Evolutionary conservation across 2,888 invertebrate genomes (phyloP), one percentile per base, ranked within the genome.

Genomic region (Drosophila suboccidentalis): DNA sequence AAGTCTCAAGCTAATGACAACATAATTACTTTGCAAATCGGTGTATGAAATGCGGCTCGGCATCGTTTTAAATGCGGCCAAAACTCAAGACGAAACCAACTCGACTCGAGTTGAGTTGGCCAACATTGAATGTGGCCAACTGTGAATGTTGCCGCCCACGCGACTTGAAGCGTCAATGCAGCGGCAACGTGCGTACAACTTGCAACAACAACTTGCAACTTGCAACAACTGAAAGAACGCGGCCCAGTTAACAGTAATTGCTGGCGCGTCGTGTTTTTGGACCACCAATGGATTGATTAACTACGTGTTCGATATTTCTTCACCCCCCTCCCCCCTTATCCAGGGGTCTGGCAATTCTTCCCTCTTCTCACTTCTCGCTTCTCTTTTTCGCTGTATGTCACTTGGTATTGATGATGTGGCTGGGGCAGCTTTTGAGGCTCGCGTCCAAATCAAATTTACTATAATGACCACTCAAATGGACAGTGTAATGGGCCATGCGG

Each of bases 401-500:
- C 88, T 87, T 55, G 63, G 71, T 87, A 82, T 82, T 85, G 88
- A 87, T 82, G 88, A 80, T 87, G 88, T 79, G 80, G 88, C 88
- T 59, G 50, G 76, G 70, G 61, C 79, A 81, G 80, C 75, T 75
- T 68, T 70, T 57, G 75, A 78, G 87, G 85, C 87, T 80, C 67
- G 83, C 86, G 74, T 86, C 88, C 88, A 88, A 83, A 83, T 83
- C 82, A 88, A 83, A 83, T 88, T 88, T 83, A 83, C 88, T 80
- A 86, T 83, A 83, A 83, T 83, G 82, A 83, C 88, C 82, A 88
- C 86, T 83, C 88, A 86, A 88, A 88, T 86, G 82, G 88, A 88
- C 88, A 88, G 83, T 80, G 86, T 86, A 83, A 83, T 88, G 88
- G 88, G 80, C 73, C 86, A 86, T 64, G 77, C 78, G 64, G 73